These are phyloP conservation scores for Plestiodon gilberti DNA, from an alignment of 2,113 vertebrate species.

Conservation along the genomic window DNA sequence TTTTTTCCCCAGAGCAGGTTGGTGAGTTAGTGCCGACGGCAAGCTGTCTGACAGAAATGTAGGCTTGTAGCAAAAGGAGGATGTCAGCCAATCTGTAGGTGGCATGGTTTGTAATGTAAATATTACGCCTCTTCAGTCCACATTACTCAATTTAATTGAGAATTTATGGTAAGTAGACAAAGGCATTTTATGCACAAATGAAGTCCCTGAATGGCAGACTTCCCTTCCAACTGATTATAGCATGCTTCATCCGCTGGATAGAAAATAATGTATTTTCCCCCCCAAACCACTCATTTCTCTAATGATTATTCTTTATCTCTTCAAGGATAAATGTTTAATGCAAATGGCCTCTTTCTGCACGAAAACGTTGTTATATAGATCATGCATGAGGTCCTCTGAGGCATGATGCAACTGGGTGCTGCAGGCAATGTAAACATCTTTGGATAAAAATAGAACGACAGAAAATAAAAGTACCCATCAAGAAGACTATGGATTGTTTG, in stretches of 20 bases:
- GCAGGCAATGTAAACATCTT: constrained; percentile 28
- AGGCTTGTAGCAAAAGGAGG: neutral
- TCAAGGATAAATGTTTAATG: constrained; percentile 48
- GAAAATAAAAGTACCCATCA: constrained; percentile 17
- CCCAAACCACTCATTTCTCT: constrained; percentile 15
- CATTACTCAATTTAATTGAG: constrained; percentile 1
- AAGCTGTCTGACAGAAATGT: neutral
- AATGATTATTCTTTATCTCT: constrained; percentile 45
- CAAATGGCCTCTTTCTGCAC: constrained; percentile 33
- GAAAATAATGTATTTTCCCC: constrained; percentile 37
- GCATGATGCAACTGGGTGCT: neutral
- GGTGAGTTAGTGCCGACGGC: neutral
- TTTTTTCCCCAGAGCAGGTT: neutral
- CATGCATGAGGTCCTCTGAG: constrained; percentile 31
- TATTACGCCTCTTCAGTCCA: neutral
- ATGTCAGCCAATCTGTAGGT: neutral
- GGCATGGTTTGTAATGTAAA: neutral
- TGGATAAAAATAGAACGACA: constrained; percentile 9
- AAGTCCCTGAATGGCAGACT: neutral
- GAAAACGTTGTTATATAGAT: constrained; percentile 11
- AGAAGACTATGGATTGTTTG: neutral
- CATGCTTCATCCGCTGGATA: constrained; percentile 37
- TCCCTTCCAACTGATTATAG: neutral
- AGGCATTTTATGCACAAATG: fast-evolving
- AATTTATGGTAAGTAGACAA: neutral